These are phyloP conservation scores for Halcyon senegalensis DNA, from an alignment of 2,113 vertebrate genomes.

Conservation along the genomic window DNA sequence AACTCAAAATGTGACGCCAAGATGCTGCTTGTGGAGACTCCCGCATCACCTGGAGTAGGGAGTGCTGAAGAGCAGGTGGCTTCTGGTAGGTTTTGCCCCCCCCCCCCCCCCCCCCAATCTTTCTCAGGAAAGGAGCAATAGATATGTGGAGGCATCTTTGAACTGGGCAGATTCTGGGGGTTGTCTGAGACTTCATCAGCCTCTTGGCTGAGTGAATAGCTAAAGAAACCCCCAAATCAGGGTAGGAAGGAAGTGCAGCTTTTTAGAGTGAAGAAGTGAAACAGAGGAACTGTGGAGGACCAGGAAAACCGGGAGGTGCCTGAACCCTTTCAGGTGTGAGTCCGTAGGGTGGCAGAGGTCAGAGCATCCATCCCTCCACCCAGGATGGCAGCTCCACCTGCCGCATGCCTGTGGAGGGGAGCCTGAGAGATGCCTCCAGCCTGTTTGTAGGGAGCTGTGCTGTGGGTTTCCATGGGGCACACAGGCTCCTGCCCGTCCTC, in stretches of 20 bases:
- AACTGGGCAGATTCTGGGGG: not conserved
- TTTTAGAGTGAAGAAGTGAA: not conserved
- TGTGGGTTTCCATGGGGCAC: not conserved
- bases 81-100: not conserved
- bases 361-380: not conserved
- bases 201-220: no score
- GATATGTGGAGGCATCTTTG: fast-evolving
- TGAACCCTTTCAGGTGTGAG: not conserved
- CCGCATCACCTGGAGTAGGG: fast-evolving
- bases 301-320: not conserved
- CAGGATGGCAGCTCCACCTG: fast-evolving
- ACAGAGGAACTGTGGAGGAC: not conserved
- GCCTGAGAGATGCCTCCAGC: not conserved
- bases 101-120: no score
- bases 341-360: not conserved
- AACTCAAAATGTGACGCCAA: fast-evolving
- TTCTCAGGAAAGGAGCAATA: not conserved
- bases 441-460: not conserved
- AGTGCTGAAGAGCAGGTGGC: not conserved
- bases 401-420: fast-evolving
- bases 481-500: not conserved
- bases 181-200: no score
- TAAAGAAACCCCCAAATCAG: fast-evolving
- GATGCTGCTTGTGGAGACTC: not conserved
- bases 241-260: not conserved